Evolutionary conservation across 2,888 invertebrate genomes (phyloP), one percentile per base, ranked within the genome.

Genomic region (Drosophila tanythrix): DNA sequence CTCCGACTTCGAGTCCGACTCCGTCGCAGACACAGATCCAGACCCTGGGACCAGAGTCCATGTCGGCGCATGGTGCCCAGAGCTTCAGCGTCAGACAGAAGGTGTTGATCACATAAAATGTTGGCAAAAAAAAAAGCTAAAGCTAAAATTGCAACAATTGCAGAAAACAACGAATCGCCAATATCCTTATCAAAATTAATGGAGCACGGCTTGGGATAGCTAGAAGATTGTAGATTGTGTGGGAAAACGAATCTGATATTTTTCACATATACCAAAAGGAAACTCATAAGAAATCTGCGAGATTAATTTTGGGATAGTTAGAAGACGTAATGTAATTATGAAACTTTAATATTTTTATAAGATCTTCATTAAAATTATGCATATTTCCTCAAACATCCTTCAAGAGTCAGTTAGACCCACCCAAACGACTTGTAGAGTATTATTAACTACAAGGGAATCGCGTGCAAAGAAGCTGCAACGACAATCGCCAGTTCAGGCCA

Each of bases 51-150:
- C 63, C 65, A 48, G 51, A 46, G 53, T 29, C 60, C 67, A 58
- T 52, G 55, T 61, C 57, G 56, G 36, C 46, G 40, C 53, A 52
- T 25, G 55, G 51, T 43, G 58, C 70, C 62, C 35, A 67, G 64
- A 55, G 72, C 62, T 68, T 58, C 61, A 69, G 50, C 67, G 70
- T 70, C 56, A 70, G 70, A 74, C 70, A 64, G 72, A 89, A 89
- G 87, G 90, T 87, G 87, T 87, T 82, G 86, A 88, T 75, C 81
- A 81, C 69, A 81, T 85, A 85, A 74, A 89, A 74, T 29, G 65
- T 55, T 60, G 70, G 71, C 62, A 70, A 63, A 70, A 58, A 48
- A 21, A 29, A 35, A 35, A 40, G 43, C 40, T 56, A 25, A 43
- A 57, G 46, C 58, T 38, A 18, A 38, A 52, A 25, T 38, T 48